phyloP scores from a whole-genome alignment of 2,113 vertebrate species.

The Erpornis zantholeuca region DNA sequence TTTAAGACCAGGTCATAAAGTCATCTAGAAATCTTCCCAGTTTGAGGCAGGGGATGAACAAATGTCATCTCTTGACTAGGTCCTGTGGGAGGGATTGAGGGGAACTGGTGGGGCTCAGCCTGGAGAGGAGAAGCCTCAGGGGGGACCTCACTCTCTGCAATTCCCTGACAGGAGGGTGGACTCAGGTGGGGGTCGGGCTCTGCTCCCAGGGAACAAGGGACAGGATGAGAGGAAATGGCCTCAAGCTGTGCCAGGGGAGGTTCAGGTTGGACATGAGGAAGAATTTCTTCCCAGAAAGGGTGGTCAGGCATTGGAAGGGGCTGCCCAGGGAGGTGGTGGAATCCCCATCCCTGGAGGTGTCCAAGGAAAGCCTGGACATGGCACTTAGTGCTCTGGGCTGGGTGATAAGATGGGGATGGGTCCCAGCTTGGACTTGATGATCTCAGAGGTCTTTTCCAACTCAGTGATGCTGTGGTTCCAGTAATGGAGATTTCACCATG shows the following conservation, averaged over 20 bases:
- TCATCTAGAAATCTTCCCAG: neutral
- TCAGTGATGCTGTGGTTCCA: neutral
- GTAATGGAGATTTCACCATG: neutral
- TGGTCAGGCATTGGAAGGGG: neutral
- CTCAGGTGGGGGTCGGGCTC: neutral
- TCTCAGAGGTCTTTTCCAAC: neutral
- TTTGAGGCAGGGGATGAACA: fast-evolving
- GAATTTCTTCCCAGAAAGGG: neutral
- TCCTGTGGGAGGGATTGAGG: neutral
- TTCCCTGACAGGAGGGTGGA: neutral
- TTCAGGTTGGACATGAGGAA: neutral
- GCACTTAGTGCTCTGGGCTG: neutral
- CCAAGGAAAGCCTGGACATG: neutral
- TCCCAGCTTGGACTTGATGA: neutral
- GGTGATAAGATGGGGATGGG: neutral
- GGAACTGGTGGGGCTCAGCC: neutral
- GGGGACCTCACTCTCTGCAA: neutral
- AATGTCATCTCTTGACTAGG: neutral
- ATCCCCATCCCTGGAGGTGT: neutral
- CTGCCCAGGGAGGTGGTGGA: neutral
- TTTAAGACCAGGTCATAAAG: neutral
- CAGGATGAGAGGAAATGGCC: fast-evolving
- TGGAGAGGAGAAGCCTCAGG: neutral
- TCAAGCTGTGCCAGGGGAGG: neutral
- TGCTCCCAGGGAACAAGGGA: neutral